phyloP scores from a whole-genome alignment of 2,888 invertebrate genomes.

The Macrosoma leucophasiata region DNA sequence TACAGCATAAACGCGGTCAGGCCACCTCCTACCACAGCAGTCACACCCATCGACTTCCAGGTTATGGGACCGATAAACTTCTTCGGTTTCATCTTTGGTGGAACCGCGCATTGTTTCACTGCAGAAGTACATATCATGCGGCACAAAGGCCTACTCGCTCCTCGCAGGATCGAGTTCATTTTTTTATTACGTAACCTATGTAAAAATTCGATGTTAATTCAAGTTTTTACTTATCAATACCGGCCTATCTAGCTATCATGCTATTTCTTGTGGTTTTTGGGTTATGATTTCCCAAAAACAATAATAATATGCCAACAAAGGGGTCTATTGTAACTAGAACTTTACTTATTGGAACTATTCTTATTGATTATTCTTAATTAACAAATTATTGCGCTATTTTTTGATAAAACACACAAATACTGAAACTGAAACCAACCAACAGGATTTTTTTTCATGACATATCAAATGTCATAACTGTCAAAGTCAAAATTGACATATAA shows the following conservation, averaged over 20 bases:
- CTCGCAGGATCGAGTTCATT: slow-evolving; percentile 24
- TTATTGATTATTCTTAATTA: too few species aligned
- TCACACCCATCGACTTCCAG: slow-evolving; percentile 85
- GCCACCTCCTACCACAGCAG: slow-evolving; percentile 79
- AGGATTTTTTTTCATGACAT: too few species aligned
- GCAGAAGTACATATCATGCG: slow-evolving; percentile 49
- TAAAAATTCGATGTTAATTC: slow-evolving; percentile 2
- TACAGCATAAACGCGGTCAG: slow-evolving; percentile 84
- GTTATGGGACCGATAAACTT: slow-evolving; percentile 79
- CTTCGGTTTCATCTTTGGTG: slow-evolving; percentile 44
- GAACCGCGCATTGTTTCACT: slow-evolving; percentile 45
- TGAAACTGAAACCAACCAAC: too few species aligned
- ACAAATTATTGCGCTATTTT: too few species aligned
- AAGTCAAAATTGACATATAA: too few species aligned
- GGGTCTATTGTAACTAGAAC: too few species aligned
- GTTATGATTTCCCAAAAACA: too few species aligned
- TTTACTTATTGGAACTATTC: too few species aligned
- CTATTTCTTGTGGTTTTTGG: too few species aligned
- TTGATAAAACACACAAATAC: too few species aligned
- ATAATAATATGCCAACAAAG: too few species aligned
- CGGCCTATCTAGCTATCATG: slow-evolving; percentile 8
- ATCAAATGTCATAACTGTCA: too few species aligned
- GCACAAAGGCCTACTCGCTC: slow-evolving; percentile 33
- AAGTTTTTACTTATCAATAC: neutral
- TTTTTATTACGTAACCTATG: slow-evolving; percentile 8